Evolutionary conservation across 2,113 vertebrate species (phyloP).

Genomic region (Collichthys lucidus): DNA sequence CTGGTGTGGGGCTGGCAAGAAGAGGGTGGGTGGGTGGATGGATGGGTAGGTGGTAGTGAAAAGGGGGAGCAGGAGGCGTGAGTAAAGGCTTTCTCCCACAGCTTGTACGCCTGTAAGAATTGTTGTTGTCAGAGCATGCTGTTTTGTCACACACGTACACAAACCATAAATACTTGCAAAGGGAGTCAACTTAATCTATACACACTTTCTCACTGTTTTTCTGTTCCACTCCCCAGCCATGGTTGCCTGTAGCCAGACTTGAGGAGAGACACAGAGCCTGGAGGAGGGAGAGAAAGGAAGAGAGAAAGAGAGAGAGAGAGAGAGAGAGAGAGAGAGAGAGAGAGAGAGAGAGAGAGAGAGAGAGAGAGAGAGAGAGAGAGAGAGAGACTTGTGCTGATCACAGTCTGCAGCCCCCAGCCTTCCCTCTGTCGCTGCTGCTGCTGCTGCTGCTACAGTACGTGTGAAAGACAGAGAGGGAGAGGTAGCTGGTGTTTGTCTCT

Average conservation of each 20-base stretch:
- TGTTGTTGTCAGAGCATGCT: constrained; percentile 55
- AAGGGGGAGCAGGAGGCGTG: constrained; percentile 80
- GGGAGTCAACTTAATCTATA: constrained; percentile 45
- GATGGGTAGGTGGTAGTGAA: constrained; percentile 59
- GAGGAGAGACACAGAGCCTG: constrained; percentile 61
- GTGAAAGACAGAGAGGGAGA: constrained; percentile 65
- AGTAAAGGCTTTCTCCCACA: constrained; percentile 76
- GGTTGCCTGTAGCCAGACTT: constrained; percentile 66
- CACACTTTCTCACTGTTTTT: constrained; percentile 35
- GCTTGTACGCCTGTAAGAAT: constrained; percentile 62
- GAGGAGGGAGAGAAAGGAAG: constrained; percentile 35
- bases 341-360: constrained; percentile 23
- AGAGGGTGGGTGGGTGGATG: constrained; percentile 42
- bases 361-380: constrained; percentile 45
- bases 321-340: constrained; percentile 45
- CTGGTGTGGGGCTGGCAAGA: constrained; percentile 76
- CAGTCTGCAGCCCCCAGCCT: constrained; percentile 78
- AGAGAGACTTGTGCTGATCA: constrained; percentile 62
- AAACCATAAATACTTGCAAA: constrained; percentile 59
- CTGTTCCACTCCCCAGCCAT: constrained; percentile 28
- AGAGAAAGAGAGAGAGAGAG: constrained; percentile 23
- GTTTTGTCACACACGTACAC: constrained; percentile 26
- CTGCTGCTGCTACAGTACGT: constrained; percentile 61
- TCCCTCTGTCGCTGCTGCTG: constrained; percentile 55
- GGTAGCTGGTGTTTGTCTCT: constrained; percentile 71